Evolutionary conservation across 2,797 vertebrate species (phyloP).

Genomic region (Anomalospiza imberbis): DNA sequence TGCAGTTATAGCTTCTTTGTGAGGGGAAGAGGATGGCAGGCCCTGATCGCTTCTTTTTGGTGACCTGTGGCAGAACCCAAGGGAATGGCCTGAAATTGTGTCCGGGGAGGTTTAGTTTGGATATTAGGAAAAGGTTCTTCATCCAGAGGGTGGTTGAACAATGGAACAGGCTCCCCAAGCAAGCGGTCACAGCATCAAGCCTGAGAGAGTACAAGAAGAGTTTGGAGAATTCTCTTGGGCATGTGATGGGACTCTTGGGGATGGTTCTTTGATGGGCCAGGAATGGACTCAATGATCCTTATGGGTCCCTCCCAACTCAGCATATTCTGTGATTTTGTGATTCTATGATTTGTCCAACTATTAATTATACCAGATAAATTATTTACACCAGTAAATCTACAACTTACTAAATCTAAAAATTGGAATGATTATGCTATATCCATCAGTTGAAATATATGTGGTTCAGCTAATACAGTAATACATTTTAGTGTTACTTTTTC

Average conservation of each 20-base stretch:
- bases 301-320: neutral
- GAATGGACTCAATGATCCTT: neutral
- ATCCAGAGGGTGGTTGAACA: fast-evolving
- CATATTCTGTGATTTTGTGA: neutral
- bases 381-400: neutral
- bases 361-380: neutral
- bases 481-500: neutral
- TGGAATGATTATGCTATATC: neutral
- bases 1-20: neutral
- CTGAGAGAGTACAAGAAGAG: neutral
- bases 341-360: neutral
- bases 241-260: neutral
- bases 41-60: neutral
- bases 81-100: neutral
- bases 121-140: neutral
- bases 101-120: neutral
- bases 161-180: neutral
- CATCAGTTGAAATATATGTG: neutral
- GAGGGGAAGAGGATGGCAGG: neutral
- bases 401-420: neutral
- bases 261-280: neutral
- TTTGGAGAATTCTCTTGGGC: neutral
- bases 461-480: neutral
- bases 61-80: fast-evolving
- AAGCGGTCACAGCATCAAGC: neutral